Evolutionary conservation across 2,113 vertebrate species (phyloP).

Genomic region (Xiphophorus hellerii): DNA sequence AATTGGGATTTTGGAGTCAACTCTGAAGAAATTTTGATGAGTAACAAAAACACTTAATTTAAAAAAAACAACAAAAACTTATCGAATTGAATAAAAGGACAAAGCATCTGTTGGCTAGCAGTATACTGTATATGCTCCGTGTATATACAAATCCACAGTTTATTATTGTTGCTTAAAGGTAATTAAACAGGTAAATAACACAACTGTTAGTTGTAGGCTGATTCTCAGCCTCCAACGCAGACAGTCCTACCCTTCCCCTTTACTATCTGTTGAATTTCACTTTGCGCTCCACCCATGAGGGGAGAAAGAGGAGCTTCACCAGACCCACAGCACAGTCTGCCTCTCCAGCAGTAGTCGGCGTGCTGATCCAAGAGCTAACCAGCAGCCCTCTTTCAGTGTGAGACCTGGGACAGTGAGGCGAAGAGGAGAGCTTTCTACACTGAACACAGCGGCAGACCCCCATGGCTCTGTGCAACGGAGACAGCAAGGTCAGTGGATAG

Average conservation of each 20-base stretch:
- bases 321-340: constrained; percentile 25
- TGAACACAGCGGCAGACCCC: constrained; percentile 68
- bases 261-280: constrained; percentile 19
- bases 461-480: constrained; percentile 97
- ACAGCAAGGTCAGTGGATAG: constrained; percentile 91
- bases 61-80: no score
- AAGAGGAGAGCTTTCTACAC: constrained; percentile 68
- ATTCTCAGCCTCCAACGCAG: background rate
- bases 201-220: background rate
- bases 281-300: constrained; percentile 66
- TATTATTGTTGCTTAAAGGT: no score
- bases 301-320: constrained; percentile 35
- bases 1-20: background rate
- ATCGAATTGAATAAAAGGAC: no score
- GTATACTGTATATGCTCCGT: no score
- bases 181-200: background rate
- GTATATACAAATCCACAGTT: no score
- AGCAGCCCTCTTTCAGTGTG: constrained; percentile 6
- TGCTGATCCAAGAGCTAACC: constrained; percentile 46
- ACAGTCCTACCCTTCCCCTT: background rate
- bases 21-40: no score
- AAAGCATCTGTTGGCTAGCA: no score
- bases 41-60: no score
- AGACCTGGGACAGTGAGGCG: constrained; percentile 63
- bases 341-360: constrained; percentile 63